Percentiles rank a stretch among this genome's conserved stretches.
Evolutionary conservation across 2,888 invertebrate species (phyloP).

Genomic region (Flexamia atlantica): DNA sequence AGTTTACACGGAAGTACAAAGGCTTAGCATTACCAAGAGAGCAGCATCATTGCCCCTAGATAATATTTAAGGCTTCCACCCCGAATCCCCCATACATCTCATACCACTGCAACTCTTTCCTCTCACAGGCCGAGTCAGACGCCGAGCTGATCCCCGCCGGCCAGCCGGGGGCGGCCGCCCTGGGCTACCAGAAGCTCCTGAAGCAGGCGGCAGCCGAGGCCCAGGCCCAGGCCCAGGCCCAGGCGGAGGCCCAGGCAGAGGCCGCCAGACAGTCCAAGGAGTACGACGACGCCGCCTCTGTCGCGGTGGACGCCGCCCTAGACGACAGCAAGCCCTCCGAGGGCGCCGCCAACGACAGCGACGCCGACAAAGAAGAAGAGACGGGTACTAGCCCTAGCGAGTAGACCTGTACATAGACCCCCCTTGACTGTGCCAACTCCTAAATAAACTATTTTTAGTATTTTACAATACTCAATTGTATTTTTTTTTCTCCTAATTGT

Average conservation of each 20-base stretch:
- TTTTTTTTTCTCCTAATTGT: neutral
- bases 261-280: constrained; percentile 1
- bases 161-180: constrained; percentile 66
- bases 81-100: neutral
- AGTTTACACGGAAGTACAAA: too few relatives aligned
- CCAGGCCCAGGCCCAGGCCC: constrained; percentile 56
- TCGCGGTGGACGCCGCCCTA: constrained; percentile 75
- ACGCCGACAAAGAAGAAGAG: constrained; percentile 48
- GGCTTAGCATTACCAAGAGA: too few relatives aligned
- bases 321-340: constrained; percentile 72
- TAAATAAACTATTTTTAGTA: constrained; percentile 55
- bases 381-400: constrained; percentile 60
- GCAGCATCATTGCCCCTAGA: too few relatives aligned
- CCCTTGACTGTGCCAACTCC: constrained; percentile 51
- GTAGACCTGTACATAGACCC: constrained; percentile 44
- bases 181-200: constrained; percentile 66
- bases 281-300: constrained; percentile 75
- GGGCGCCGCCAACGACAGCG: constrained; percentile 35
- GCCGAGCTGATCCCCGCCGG: constrained; percentile 51
- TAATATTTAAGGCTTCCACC: neutral
- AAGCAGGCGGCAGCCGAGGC: constrained; percentile 62
- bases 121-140: neutral
- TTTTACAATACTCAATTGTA: constrained; percentile 37
- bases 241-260: constrained; percentile 41
- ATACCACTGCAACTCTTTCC: neutral